Conservation (phyloP, 2,113 vertebrate genomes). For the Quiscalus mexicanus region DNA sequence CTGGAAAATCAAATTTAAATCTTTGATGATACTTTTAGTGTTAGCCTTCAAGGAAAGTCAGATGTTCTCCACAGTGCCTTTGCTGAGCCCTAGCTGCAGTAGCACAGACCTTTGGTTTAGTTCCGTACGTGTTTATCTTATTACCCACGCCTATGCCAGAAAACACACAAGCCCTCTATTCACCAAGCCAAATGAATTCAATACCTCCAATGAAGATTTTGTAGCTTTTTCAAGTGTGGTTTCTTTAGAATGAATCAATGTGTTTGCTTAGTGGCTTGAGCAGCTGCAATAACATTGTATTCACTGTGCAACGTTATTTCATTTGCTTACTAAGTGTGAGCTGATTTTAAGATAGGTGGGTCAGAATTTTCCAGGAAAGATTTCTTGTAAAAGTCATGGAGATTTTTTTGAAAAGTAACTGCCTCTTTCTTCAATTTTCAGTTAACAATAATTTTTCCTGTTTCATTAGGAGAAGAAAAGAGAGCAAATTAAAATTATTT, state of each 20-base stretch:
- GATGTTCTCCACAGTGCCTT: neutral
- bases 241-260: constrained; percentile 37
- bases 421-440: neutral
- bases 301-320: neutral
- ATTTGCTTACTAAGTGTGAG: neutral
- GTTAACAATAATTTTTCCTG: neutral
- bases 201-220: neutral
- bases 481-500: neutral
- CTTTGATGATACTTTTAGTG: neutral
- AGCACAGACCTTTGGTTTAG: neutral
- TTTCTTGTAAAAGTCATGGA: neutral
- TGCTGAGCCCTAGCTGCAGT: neutral
- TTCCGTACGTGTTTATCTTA: neutral
- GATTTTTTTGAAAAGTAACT: neutral
- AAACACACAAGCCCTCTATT: neutral
- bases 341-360: neutral
- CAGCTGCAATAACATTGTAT: constrained; percentile 47
- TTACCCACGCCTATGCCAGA: neutral
- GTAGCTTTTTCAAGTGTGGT: neutral
- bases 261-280: neutral
- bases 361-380: neutral
- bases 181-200: neutral
- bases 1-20: neutral
- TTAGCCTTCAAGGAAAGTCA: neutral
- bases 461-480: neutral